A percentile compares a stretch with the other conserved stretches of the same genome.
These are phyloP conservation scores for Aurelia aurita DNA, from an alignment of 30 jellyfish, hydroid and myxozoan genomes.

Conservation along the genomic window DNA sequence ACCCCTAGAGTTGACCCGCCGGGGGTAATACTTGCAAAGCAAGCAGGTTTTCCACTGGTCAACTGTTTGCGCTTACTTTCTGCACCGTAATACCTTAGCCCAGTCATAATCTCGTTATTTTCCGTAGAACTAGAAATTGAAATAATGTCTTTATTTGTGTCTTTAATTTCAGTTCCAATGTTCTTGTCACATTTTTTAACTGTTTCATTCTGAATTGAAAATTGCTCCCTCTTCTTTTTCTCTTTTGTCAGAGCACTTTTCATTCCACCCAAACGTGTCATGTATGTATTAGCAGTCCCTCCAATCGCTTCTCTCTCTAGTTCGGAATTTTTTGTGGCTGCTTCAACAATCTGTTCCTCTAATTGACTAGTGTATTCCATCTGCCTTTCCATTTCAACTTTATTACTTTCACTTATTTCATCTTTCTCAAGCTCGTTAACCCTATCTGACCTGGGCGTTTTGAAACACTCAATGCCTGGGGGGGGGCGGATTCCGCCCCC, in stretches of 20 bases:
- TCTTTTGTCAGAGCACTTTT: neutral
- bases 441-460: too few relatives aligned
- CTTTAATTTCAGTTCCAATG: neutral
- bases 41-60: neutral
- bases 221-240: neutral
- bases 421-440: neutral
- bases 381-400: neutral
- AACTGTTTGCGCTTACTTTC: neutral
- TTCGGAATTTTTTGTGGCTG: neutral
- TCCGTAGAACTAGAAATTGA: neutral
- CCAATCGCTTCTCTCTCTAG: neutral
- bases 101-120: neutral
- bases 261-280: neutral
- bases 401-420: neutral
- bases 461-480: too few relatives aligned
- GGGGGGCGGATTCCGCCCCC: too few relatives aligned
- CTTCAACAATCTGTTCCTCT: neutral
- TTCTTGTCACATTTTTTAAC: neutral
- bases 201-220: neutral
- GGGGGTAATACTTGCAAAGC: neutral
- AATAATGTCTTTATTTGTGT: neutral
- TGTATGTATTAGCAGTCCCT: neutral
- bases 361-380: neutral
- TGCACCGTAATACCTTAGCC: conserved; percentile 1
- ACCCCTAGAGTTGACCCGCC: too few relatives aligned